Evolutionary conservation across 2,888 invertebrate species (phyloP).

Genomic region (Pammene fasciana): DNA sequence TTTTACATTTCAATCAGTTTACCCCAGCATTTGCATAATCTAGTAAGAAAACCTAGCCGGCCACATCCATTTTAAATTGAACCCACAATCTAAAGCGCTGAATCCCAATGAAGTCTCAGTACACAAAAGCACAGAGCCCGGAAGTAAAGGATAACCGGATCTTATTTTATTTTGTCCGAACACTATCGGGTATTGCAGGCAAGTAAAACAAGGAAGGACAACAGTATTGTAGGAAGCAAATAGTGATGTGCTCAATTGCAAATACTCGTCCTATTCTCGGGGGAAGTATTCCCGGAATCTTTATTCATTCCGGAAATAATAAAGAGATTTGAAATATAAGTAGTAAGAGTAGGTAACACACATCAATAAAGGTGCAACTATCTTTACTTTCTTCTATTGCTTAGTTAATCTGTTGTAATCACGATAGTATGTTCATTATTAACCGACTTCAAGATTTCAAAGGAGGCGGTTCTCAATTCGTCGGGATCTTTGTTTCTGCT

Average conservation of each 20-base stretch:
- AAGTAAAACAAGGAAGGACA: constrained; percentile 49
- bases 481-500: too few species aligned
- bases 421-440: too few species aligned
- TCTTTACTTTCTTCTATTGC: too few species aligned
- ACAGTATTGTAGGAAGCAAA: constrained; percentile 48
- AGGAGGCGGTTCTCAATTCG: too few species aligned
- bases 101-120: constrained; percentile 7
- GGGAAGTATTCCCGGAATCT: too few species aligned
- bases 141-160: constrained; percentile 31
- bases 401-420: too few species aligned
- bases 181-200: constrained; percentile 48
- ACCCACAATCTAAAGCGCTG: constrained; percentile 1
- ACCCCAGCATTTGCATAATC: neutral
- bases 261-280: too few species aligned
- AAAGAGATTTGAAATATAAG: too few species aligned
- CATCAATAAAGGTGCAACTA: too few species aligned
- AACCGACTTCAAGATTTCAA: too few species aligned
- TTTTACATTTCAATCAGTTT: neutral
- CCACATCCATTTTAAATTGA: constrained; percentile 6
- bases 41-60: neutral
- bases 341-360: too few species aligned
- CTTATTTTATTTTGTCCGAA: constrained; percentile 36
- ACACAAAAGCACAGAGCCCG: neutral
- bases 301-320: too few species aligned
- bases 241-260: neutral